Evolutionary conservation across 2,888 invertebrate genomes (phyloP), one percentile per base, ranked within the genome.

Genomic region (Linnaemya vulpina): DNA sequence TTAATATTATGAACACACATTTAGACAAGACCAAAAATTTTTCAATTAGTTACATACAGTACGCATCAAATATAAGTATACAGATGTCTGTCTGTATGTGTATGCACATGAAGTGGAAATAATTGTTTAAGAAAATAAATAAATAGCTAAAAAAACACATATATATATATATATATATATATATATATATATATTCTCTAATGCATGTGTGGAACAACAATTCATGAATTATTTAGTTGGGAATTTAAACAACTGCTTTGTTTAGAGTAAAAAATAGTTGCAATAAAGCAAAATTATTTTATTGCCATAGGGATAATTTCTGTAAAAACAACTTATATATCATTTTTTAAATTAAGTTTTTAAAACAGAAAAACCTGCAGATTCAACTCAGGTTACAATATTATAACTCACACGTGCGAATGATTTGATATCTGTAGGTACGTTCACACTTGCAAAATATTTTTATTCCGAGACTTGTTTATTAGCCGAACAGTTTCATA

Each of bases 211-310:
- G 25, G 60, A 10, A 35, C 38, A 60, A 38, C 0, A 60, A 20
- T 60, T 17, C 20, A 60, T 60, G n/a, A 60, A 38, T 60, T 60
- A 60, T 60, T 60, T 2, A 60, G 38, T 60, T 60, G 35, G 60
- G 38, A 60, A 60, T 30, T 30, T 20, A 20, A 35, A 60, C 60
- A 60, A 38, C 9, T 38, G 60, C 20, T 38, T 35, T 55, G 13
- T 3, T 30, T 60, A 60, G n/a, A 35, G 35, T 35, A 35, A 20
- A 10, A 20, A 10, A 11, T 53, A 10, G 20, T 53, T 20, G 1
- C 20, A 53, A 53, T 53, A 11, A 53, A 53, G 22, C 15, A 10
- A 4, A 9, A 40, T 40, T 11, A 13, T 40, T 13, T 51, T 51
- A 20, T 51, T 51, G 20, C n/a, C 51, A 51, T 51, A 51, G 20